Evolutionary conservation across 2,797 vertebrate genomes (phyloP).

Genomic region (Lepidocolaptes lacrymiger): DNA sequence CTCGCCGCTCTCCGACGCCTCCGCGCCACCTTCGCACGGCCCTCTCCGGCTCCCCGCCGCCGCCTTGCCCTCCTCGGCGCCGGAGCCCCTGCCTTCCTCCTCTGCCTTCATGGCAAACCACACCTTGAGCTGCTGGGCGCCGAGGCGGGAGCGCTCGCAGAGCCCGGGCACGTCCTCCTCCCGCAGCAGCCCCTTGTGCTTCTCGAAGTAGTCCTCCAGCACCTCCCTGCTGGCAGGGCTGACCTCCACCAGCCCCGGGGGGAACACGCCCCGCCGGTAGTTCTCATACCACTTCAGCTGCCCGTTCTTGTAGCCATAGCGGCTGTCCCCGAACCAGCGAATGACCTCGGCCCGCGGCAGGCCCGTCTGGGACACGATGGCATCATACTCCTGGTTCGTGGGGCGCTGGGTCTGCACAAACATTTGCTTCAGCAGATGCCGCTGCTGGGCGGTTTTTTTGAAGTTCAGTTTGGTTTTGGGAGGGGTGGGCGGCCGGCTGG

Average conservation of each 20-base stretch:
- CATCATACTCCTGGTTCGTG: conserved; percentile 89
- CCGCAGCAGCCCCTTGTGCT: conserved; percentile 80
- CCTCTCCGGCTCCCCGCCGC: conserved; percentile 2
- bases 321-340: conserved; percentile 95
- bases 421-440: conserved; percentile 91
- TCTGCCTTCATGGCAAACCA: conserved; percentile 86
- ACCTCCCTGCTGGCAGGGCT: conserved; percentile 69
- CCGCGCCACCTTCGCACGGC: conserved; percentile 13
- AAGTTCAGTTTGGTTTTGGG: conserved; percentile 73
- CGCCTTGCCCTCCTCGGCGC: conserved; percentile 67
- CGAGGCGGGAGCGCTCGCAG: conserved; percentile 83
- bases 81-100: conserved; percentile 62
- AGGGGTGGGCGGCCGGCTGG: conserved; percentile 48
- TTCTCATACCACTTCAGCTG: conserved; percentile 96
- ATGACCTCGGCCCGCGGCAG: conserved; percentile 92
- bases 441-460: conserved; percentile 92
- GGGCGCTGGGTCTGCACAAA: conserved; percentile 96
- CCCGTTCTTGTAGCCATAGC: conserved; percentile 94
- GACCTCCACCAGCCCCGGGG: conserved; percentile 80
- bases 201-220: conserved; percentile 84
- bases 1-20: conserved; percentile 72
- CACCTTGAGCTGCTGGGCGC: conserved; percentile 84
- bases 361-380: conserved; percentile 85
- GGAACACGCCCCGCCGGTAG: conserved; percentile 83
- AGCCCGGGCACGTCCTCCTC: conserved; percentile 86